These are phyloP conservation scores for Ooceraea biroi DNA, from an alignment of 1,140 invertebrate genomes.

Conservation along the genomic window DNA sequence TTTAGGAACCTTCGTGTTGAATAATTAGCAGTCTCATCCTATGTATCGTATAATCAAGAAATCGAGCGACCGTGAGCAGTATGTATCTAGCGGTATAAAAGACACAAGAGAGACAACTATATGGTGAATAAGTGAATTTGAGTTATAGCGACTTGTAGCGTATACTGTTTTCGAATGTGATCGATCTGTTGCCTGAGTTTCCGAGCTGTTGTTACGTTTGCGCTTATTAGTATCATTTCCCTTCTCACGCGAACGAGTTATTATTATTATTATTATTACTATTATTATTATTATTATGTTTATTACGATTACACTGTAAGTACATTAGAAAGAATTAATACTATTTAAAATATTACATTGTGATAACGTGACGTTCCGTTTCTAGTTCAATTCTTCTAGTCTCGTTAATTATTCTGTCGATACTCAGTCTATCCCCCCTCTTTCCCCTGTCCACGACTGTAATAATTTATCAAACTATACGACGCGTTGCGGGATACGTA, in stretches of 20 bases:
- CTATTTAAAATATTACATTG: slow-evolving; percentile 61
- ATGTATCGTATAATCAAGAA: slow-evolving; percentile 80
- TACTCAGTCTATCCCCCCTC: slow-evolving; percentile 8
- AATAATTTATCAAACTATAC: slow-evolving; percentile 75
- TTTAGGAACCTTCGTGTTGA: slow-evolving; percentile 79
- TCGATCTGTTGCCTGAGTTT: slow-evolving; percentile 72
- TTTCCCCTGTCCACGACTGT: slow-evolving; percentile 55
- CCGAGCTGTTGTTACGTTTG: slow-evolving; percentile 63
- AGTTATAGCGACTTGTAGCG: slow-evolving; percentile 59
- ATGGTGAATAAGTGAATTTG: slow-evolving; percentile 64
- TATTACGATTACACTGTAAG: slow-evolving; percentile 57
- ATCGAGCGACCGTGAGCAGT: slow-evolving; percentile 80
- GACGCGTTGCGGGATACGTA: slow-evolving; percentile 81
- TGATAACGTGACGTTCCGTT: slow-evolving; percentile 65
- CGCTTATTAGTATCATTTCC: slow-evolving; percentile 65
- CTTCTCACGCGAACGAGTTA: slow-evolving; percentile 43
- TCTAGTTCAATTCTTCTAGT: slow-evolving; percentile 71
- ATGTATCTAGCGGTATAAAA: slow-evolving; percentile 75
- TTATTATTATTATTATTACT: slow-evolving; percentile 45
- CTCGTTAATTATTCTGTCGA: slow-evolving; percentile 69
- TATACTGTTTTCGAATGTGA: slow-evolving; percentile 74
- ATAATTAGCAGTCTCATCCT: slow-evolving; percentile 81
- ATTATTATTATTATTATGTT: slow-evolving; percentile 50
- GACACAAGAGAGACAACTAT: slow-evolving; percentile 64
- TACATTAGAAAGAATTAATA: slow-evolving; percentile 40